Percentiles rank a stretch among this genome's conserved stretches.
Conservation (phyloP, 2,888 invertebrate genomes). For the Heterodera filipjevi region DNA sequence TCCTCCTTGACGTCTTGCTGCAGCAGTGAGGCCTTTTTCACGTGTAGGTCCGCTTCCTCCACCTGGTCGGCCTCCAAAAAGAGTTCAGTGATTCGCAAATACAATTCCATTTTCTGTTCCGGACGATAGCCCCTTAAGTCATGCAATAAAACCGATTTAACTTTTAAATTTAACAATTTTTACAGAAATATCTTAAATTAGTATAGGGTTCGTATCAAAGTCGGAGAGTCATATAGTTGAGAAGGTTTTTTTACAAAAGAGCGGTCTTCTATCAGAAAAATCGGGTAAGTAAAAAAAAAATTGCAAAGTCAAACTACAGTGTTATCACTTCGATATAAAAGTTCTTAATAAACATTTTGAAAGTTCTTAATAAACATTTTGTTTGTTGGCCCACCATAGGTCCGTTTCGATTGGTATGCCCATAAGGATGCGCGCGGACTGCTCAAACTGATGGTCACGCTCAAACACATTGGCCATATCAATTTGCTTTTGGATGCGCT, state of each 20-base stretch:
- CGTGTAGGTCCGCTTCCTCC: conserved; percentile 92
- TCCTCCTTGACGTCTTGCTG: conserved; percentile 66
- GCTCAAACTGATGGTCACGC: conserved; percentile 87
- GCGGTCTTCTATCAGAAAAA: no score
- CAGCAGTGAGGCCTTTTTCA: conserved; percentile 90
- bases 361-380: no score
- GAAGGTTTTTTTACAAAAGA: no score
- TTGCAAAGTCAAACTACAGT: conserved; percentile 43
- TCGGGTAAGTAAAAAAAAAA: no score
- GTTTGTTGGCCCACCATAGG: conserved; percentile 86
- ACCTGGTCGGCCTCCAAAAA: conserved; percentile 85
- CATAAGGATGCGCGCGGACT: conserved; percentile 90
- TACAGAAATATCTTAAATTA: no score
- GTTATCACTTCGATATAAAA: no score
- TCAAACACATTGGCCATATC: conserved; percentile 94
- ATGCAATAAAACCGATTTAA: no score
- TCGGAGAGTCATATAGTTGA: no score
- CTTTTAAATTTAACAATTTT: no score
- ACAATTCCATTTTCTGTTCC: conserved; percentile 82
- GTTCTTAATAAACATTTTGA: no score
- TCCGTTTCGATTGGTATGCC: conserved; percentile 96
- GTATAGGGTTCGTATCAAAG: no score
- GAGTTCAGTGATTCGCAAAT: conserved; percentile 90
- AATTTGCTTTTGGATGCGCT: conserved; percentile 75
- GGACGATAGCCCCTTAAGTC: conserved; percentile 22